Conservation (phyloP, 1,140 invertebrate species). For the Dendrolimus punctatus region DNA sequence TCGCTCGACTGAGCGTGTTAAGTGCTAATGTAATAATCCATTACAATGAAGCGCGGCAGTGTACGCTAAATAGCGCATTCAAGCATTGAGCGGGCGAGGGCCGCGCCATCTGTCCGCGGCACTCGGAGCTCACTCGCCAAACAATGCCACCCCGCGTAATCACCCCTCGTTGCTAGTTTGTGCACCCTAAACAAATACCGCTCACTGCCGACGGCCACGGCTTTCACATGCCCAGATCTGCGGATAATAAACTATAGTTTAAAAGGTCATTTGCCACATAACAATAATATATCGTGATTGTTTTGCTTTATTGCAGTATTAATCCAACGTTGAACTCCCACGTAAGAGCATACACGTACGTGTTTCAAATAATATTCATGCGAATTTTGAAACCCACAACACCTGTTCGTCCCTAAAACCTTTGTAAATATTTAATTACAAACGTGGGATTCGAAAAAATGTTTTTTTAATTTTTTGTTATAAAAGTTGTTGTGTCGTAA, state of each 20-base stretch:
- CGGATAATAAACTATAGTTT: conserved; percentile 6
- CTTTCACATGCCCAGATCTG: conserved; percentile 16
- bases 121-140: conserved; percentile 22
- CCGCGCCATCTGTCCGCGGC: conserved; percentile 60
- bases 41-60: conserved; percentile 62
- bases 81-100: conserved; percentile 38
- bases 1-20: conserved; percentile 61
- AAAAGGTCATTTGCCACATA: conserved; percentile 5
- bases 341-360: too few species aligned
- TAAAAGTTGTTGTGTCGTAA: conserved; percentile 26
- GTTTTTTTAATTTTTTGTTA: conserved; percentile 26
- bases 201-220: conserved; percentile 27
- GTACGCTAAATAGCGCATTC: conserved; percentile 66
- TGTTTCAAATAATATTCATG: too few species aligned
- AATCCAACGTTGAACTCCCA: too few species aligned
- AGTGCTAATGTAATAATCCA: conserved; percentile 70
- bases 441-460: conserved; percentile 28
- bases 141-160: conserved; percentile 58
- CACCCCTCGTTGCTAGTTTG: conserved; percentile 53
- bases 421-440: too few species aligned
- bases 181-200: conserved; percentile 63
- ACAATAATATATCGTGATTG: too few species aligned
- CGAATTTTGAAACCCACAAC: too few species aligned
- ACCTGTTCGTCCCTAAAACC: too few species aligned
- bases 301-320: too few species aligned